Evolutionary conservation across 2,113 vertebrate genomes (phyloP), one percentile per base, ranked within the genome.

Genomic region (Laterallus jamaicensis): DNA sequence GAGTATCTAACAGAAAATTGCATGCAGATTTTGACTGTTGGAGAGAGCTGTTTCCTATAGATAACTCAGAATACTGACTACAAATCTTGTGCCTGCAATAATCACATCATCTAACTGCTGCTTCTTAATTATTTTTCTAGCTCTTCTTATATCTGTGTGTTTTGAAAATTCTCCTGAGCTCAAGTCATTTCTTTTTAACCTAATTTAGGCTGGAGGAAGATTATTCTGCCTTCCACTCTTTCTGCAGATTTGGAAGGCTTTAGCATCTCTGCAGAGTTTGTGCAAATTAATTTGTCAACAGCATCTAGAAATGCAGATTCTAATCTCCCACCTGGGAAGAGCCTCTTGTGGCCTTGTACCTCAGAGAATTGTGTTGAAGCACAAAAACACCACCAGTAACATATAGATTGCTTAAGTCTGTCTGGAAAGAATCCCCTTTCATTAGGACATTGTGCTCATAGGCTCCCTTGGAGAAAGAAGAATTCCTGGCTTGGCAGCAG

Each of bases 401-500:
- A 19, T 42, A 47, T 5, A 52, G 28, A 24, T 37, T 67, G 32
- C 54, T 15, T n/a, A 3, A 67, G 52, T 15, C 19, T 92, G 39
- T 39, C 17, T 31, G 44, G 17, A 63, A 31, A 8, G 18, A 67
- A 32, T 15, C 62, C 2, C 22, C 84, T 44, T 58, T 76, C 50
- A 96, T 60, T 62, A 37, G 92, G 83, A 42, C 11, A 1, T 39
- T 96, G 60, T 96, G 63, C 59, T 83, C 74, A 70, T 77, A 99
- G 99, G 98, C 98, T 92, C 98, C 98, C 0, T 12, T 98, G 92
- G 99, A 99, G 93, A 98, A 99, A 21, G 98, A 99, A 60, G 99
- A 99, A 39, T 99, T 99, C 94, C 96, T 99, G 37, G 99, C 99
- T 15, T 99, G 99, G 99, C 99, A 98, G 73, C 98, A 99, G 11